Evolutionary conservation across 2,113 vertebrate species (phyloP), one percentile per base, ranked within the genome.

Genomic region (Brachyhypopomus occidentalis): DNA sequence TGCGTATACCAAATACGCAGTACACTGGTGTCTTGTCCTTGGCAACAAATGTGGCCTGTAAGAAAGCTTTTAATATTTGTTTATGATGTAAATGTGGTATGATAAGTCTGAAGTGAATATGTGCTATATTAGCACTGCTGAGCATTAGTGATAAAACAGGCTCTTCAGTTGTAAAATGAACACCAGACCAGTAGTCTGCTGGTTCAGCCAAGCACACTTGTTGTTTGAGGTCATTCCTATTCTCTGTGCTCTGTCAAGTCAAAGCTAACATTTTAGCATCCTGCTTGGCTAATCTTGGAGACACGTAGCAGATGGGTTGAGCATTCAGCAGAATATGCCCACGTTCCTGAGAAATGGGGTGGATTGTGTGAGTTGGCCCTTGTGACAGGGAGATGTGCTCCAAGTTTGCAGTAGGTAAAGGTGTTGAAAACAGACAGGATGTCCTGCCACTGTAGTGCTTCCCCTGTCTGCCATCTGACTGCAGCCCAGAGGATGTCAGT

Each of bases 361-460:
- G 63, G 72, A 86, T 82, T 55, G 69, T 85, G 88, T 85, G 86
- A 72, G 77, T 79, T 38, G 56, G 59, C 83, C 85, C 88, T 81
- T 64, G 6, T 64, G 45, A 60, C 75, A 74, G 34, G 72, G 79
- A 82, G 88, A 79, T 77, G 85, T 78, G 84, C 86, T 77, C 64
- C 78, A 80, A 79, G 88, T 89, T 82, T 79, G 69, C 0, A 45
- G 56, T 75, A 76, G 81, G 80, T 62, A 78, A 76, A 86, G 80
- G 82, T 84, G 67, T 59, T 75, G 77, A 79, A 59, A 64, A 84
- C 85, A 25, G 80, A 60, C 56, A 59, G 16, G 16, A 59, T 79
- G 76, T 72, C 20, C 36, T 86, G 70, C 79, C 82, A 83, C 83
- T 80, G 72, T 36, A 8, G n/a, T 2, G 75, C 75, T 84, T 89